Conservation (phyloP, 2,113 vertebrate genomes). For the Lethenteron reissneri region DNA sequence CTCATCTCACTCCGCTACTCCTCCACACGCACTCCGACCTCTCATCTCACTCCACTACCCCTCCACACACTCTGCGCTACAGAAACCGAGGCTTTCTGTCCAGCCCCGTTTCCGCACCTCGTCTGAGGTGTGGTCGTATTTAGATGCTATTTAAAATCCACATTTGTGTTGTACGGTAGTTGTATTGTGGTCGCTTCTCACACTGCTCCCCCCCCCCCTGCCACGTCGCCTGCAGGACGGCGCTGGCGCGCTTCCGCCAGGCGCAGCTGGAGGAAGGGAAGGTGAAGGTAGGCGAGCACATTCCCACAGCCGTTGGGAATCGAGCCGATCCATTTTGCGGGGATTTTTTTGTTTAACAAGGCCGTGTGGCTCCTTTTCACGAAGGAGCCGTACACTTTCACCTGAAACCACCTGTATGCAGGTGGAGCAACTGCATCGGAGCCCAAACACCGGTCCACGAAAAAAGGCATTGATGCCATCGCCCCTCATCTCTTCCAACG, state of each 20-base stretch:
- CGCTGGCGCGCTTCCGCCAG: slow-evolving; percentile 81
- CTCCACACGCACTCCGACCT: no score
- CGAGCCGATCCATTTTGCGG: no score
- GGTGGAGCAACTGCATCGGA: no score
- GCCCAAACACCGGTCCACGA: no score
- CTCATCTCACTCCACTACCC: neutral
- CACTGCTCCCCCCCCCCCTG: neutral
- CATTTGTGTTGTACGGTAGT: neutral
- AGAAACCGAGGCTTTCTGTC: neutral
- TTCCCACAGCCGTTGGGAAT: no score
- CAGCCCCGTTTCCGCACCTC: neutral
- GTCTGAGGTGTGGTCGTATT: neutral
- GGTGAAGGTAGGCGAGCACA: slow-evolving; percentile 41
- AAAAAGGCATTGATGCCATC: no score
- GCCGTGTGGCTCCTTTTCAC: no score
- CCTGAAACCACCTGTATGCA: no score
- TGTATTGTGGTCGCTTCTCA: neutral
- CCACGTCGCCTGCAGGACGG: slow-evolving; percentile 38
- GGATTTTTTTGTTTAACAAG: neutral
- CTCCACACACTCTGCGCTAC: neutral
- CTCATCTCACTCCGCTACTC: no score
- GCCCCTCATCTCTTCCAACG: no score
- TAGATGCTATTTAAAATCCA: neutral
- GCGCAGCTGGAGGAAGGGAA: slow-evolving; percentile 85
- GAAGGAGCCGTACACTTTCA: no score